phyloP scores from a whole-genome alignment of 2,888 invertebrate genomes.

The Choreutis nemorana region DNA sequence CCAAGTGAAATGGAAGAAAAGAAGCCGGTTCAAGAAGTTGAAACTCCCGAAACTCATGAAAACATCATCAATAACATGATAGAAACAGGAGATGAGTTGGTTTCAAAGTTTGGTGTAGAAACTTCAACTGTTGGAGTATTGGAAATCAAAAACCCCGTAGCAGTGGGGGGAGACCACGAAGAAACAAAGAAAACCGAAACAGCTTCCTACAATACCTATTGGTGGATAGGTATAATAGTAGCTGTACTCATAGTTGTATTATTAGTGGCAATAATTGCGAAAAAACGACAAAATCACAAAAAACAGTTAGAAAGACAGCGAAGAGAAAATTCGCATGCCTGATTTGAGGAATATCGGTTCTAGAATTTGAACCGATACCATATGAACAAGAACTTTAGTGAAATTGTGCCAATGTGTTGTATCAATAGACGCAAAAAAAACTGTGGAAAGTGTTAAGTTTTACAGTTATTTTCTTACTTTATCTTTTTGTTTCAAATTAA shows the following conservation, averaged over 20 bases:
- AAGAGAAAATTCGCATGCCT: constrained; percentile 48
- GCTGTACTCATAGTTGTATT: constrained; percentile 43
- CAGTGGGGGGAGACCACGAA: constrained; percentile 27
- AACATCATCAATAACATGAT: constrained; percentile 33
- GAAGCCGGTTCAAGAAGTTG: constrained; percentile 13
- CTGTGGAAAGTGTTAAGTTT: no score
- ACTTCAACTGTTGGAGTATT: constrained; percentile 54
- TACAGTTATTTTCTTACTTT: no score
- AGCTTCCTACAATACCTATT: constrained; percentile 53
- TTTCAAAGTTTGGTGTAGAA: constrained; percentile 34
- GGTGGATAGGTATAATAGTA: constrained; percentile 60
- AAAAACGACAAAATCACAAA: constrained; percentile 57
- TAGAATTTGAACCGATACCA: constrained; percentile 42
- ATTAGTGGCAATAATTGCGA: constrained; percentile 50
- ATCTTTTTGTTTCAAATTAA: no score
- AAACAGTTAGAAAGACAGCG: constrained; percentile 55
- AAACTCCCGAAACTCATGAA: constrained; percentile 17
- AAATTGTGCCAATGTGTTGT: constrained; percentile 36
- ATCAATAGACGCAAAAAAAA: no score
- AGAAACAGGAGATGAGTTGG: constrained; percentile 32
- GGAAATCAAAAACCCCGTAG: constrained; percentile 49
- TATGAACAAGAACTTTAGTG: constrained; percentile 25
- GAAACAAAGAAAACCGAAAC: constrained; percentile 32
- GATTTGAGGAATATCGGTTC: constrained; percentile 65
- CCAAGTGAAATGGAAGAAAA: constrained; percentile 13